phyloP scores from a whole-genome alignment of 2,888 invertebrate species.

The Furcula furcula region DNA sequence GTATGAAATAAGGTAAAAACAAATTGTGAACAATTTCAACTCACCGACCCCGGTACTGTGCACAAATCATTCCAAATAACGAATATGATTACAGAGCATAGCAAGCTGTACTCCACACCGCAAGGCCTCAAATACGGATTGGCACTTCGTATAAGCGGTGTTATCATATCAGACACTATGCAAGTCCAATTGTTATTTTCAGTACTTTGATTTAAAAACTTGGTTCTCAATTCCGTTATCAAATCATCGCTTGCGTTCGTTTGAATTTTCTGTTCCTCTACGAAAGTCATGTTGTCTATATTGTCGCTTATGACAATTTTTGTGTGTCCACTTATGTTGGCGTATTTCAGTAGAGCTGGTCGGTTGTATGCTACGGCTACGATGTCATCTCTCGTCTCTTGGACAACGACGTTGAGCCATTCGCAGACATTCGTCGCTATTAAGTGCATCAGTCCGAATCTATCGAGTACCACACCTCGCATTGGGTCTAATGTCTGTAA shows the following conservation, averaged over 20 bases:
- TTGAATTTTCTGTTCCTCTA: constrained; percentile 23
- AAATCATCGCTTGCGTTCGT: constrained; percentile 19
- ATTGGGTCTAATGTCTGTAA: constrained; percentile 70
- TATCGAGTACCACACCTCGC: constrained; percentile 74
- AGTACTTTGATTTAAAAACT: constrained; percentile 37
- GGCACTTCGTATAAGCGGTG: constrained; percentile 83
- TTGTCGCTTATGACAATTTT: constrained; percentile 43
- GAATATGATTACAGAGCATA: constrained; percentile 89
- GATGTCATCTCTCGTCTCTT: constrained; percentile 94
- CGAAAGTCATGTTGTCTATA: constrained; percentile 43
- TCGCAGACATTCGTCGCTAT: constrained; percentile 96
- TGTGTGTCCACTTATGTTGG: constrained; percentile 53
- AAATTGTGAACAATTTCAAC: no score
- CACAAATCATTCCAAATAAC: constrained; percentile 90
- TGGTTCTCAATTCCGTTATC: constrained; percentile 27
- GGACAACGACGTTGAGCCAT: constrained; percentile 93
- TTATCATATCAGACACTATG: constrained; percentile 79
- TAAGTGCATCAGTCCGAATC: constrained; percentile 96
- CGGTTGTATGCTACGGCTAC: constrained; percentile 68
- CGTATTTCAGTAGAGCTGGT: constrained; percentile 55
- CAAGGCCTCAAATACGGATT: constrained; percentile 91
- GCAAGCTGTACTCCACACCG: constrained; percentile 91
- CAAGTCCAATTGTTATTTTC: constrained; percentile 57
- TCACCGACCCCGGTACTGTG: constrained; percentile 75
- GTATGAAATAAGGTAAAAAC: no score